Conservation (phyloP, 2,113 vertebrate species). For the Trematomus loennbergii region DNA sequence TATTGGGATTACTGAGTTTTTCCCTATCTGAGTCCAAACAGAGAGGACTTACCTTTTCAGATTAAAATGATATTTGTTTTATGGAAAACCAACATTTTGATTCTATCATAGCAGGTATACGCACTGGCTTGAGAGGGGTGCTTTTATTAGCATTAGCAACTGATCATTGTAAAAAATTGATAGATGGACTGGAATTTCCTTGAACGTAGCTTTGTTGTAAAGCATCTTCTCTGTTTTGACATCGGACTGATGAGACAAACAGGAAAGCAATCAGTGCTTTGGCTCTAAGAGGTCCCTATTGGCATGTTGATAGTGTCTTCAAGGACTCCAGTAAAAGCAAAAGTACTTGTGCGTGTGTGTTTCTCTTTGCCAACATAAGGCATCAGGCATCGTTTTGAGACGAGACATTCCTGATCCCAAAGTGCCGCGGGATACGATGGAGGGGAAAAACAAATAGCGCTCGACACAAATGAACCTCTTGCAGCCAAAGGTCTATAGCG, state of each 20-base stretch:
- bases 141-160: conserved; percentile 25
- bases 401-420: conserved; percentile 68
- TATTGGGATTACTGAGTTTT: conserved; percentile 39
- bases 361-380: conserved; percentile 47
- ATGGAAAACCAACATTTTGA: conserved; percentile 12
- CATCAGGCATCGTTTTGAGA: conserved; percentile 67
- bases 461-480: conserved; percentile 67
- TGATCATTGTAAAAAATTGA: not conserved
- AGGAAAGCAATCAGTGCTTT: conserved; percentile 60
- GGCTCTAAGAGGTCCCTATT: conserved; percentile 40
- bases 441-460: conserved; percentile 79
- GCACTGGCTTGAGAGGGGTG: not conserved
- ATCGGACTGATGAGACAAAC: conserved; percentile 76
- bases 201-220: conserved; percentile 39
- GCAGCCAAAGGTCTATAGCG: conserved; percentile 60
- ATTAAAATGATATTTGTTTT: not conserved
- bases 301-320: conserved; percentile 47
- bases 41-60: not conserved
- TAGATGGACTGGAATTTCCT: conserved; percentile 43
- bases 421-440: conserved; percentile 73
- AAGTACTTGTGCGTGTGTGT: conserved; percentile 24
- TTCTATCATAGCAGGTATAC: conserved; percentile 19
- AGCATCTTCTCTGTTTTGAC: conserved; percentile 56
- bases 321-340: conserved; percentile 36
- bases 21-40: conserved; percentile 43